Base-by-base conservation (phyloP, 1,140 invertebrate species). In the Copidosoma floridanum region DNA sequence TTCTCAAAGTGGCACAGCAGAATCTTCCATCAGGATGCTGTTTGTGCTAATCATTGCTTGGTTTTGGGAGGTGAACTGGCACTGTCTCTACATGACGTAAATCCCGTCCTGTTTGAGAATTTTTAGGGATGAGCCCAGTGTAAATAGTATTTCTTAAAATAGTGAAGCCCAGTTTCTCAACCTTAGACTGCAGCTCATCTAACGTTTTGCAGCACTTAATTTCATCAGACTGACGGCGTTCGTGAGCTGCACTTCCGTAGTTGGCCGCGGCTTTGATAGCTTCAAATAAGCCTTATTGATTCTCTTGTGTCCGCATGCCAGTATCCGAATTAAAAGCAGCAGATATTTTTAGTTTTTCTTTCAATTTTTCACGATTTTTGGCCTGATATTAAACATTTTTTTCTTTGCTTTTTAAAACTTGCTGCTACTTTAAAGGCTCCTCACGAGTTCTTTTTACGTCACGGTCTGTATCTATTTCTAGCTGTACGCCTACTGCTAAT, bases 41-140 rank as follows among this genome's bases (percentile, higher is more conserved):
- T 54, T 59, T 65, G 63, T 69, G 67, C 53, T 63, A 63, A 47
- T 65, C 61, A 16, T 57, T 68, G 46, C 63, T 51, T 57, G 67
- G 52, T 69, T 57, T 64, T 37, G 53, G 46, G 56, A 66, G 57
- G 44, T 62, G 65, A 38, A 70, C 63, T 32, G 64, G 64, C 48
- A 68, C 64, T 56, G 67, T 67, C 20, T 43, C 38, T 57, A 70
- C 62, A 43, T 68, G 64, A n/a, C 64, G 53, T 48, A 35, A 66
- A 32, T 55, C 65, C 47, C 66, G 48, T 64, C 48, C 57, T 53
- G 59, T 68, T 50, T 27, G 47, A 50, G 47, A 50, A 40, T 63
- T 65, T 57, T 26, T 52, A 50, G 48, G 16, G 35, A 35, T 20
- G n/a, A n/a, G n/a, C n/a, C n/a, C n/a, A n/a, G n/a, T n/a, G n/a